Conservation (phyloP, 2,888 invertebrate genomes). For the Atherix ibis region DNA sequence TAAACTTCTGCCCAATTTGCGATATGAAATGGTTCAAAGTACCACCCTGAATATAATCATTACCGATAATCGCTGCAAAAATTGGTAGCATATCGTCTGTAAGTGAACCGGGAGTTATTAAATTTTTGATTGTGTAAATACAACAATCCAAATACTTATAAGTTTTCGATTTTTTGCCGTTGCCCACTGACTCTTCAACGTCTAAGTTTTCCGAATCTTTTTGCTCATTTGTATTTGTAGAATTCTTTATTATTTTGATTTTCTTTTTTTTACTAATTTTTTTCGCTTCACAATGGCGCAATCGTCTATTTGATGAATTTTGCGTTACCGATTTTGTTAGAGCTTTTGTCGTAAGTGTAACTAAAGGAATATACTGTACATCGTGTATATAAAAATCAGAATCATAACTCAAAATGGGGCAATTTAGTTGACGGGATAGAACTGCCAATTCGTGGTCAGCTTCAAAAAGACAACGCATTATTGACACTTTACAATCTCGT, state of each 20-base stretch:
- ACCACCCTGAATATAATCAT: slow-evolving; percentile 64
- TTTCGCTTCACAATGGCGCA: slow-evolving; percentile 19
- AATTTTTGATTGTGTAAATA: slow-evolving; percentile 53
- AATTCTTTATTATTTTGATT: slow-evolving; percentile 11
- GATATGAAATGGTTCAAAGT: slow-evolving; percentile 55
- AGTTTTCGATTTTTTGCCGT: slow-evolving; percentile 11
- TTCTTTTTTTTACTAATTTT: slow-evolving; percentile 24
- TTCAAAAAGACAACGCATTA: slow-evolving; percentile 68
- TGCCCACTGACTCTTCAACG: neutral
- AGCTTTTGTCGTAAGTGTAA: slow-evolving; percentile 41
- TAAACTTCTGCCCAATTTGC: slow-evolving; percentile 37
- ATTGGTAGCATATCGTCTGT: slow-evolving; percentile 55
- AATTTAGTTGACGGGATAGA: slow-evolving; percentile 57
- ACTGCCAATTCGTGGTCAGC: slow-evolving; percentile 81
- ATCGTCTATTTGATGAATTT: slow-evolving; percentile 2
- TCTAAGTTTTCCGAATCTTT: neutral
- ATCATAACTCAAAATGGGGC: slow-evolving; percentile 82
- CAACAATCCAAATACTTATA: slow-evolving; percentile 41
- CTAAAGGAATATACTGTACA: slow-evolving; percentile 64
- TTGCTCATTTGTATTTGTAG: neutral
- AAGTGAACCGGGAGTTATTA: slow-evolving; percentile 47
- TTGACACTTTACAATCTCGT: slow-evolving; percentile 43
- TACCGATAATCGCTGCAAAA: slow-evolving; percentile 70
- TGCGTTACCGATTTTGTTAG: slow-evolving; percentile 18
- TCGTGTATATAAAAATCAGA: slow-evolving; percentile 89